Evolutionary conservation across 2,113 vertebrate genomes (phyloP), one percentile per base, ranked within the genome.

Genomic region (Lynx canadensis): DNA sequence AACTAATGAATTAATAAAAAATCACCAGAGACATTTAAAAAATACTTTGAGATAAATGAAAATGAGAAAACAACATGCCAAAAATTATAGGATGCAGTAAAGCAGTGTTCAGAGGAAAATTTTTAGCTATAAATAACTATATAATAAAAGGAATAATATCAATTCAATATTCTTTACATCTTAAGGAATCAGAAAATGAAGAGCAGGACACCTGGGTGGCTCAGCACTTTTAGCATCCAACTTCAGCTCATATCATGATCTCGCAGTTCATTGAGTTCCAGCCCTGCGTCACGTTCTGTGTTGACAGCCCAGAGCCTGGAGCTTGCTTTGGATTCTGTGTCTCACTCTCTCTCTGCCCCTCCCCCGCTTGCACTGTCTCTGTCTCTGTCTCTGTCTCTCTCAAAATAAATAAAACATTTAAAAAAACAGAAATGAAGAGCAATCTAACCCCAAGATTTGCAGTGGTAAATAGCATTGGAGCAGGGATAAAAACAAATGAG

Each of bases 181-280:
- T 90, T 90, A 85, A 65, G 76, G 57, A 92, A 81, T 68, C 13
- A 60, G 48, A 71, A 79, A 85, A 93, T 89, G 25, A 95, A 90
- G 38, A 85, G 25, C 48, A 2, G 55, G 19, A 7, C 16, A 57
- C 19, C 55, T 23, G 55, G 55, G 7, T 19, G 8, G 55, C 6
- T 57, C 55, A 57, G 55, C 21, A 19, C 55, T 19, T 57, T 57
- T 21, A 57, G 19, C 55, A 57, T 57, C 55, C 55, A 57, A 57
- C 55, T 57, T 57, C 55, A 57, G 19, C 55, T 57, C 19, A 57
- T 21, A 21, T 57, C 19, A 57, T 57, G 55, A 57, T 57, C 55
- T 57, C 5, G 7, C 19, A 57, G 55, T 57, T 57, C 2, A 3
- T 57, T 57, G 19, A 23, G 55, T 57, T 57, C 19, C 55, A 57